Conservation (phyloP, 1,140 invertebrate species). For the Caenorhabditis remanei region DNA sequence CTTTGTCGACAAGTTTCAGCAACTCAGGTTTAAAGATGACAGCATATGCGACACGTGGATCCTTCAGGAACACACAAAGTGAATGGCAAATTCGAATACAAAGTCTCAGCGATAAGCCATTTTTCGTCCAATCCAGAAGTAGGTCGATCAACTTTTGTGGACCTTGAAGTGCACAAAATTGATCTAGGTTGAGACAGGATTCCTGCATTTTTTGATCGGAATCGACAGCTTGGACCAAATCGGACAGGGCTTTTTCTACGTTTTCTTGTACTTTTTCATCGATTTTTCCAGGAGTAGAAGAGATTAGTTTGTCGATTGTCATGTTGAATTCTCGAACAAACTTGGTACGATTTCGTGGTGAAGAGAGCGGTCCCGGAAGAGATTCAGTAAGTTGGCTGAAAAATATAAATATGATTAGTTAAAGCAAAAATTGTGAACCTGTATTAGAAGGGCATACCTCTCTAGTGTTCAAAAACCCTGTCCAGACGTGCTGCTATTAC, state of each 20-base stretch:
- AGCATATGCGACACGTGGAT: not conserved
- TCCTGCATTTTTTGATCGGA: not conserved
- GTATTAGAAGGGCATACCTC: too few species aligned
- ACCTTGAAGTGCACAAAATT: conserved; percentile 27
- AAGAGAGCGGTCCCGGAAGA: not conserved
- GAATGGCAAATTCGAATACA: conserved; percentile 25
- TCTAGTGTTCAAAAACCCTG: too few species aligned
- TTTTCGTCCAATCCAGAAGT: conserved; percentile 9
- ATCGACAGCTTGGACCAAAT: not conserved
- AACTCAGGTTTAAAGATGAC: conserved; percentile 32
- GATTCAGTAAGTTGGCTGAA: not conserved
- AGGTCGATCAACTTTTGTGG: not conserved
- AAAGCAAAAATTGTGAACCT: too few species aligned
- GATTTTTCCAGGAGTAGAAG: not conserved
- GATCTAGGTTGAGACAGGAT: not conserved
- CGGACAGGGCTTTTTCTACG: not conserved
- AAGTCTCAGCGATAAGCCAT: not conserved
- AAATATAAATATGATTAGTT: not conserved
- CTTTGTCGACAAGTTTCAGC: not conserved
- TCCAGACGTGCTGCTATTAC: too few species aligned
- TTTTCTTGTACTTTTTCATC: conserved; percentile 3
- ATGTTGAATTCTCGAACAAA: conserved; percentile 8
- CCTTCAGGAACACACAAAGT: not conserved
- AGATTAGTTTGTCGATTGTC: not conserved
- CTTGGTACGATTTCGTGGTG: conserved; percentile 28